These are phyloP conservation scores for Protobothrops mucrosquamatus DNA, from an alignment of 2,113 vertebrate genomes.

Conservation along the genomic window DNA sequence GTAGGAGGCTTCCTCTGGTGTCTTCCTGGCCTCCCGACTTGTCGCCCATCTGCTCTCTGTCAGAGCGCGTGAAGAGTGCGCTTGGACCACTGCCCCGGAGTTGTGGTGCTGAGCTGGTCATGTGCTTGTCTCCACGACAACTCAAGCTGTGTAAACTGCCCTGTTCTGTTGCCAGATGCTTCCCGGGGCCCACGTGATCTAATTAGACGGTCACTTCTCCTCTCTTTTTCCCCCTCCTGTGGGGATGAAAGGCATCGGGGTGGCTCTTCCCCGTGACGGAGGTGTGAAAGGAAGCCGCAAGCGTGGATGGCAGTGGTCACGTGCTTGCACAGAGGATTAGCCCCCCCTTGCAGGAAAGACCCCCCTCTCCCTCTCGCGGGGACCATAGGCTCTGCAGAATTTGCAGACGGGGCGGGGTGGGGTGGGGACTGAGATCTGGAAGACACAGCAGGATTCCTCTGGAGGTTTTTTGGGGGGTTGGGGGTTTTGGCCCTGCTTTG, in stretches of 20 bases:
- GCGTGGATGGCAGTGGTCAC: neutral
- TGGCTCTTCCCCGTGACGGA: constrained; percentile 24
- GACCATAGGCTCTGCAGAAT: too few species aligned
- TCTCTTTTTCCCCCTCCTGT: constrained; percentile 21
- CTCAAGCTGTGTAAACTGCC: constrained; percentile 63
- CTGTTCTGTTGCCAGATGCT: constrained; percentile 73
- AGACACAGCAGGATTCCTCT: too few species aligned
- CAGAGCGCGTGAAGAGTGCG: constrained; percentile 68
- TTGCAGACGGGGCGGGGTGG: too few species aligned
- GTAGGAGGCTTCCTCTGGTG: constrained; percentile 56
- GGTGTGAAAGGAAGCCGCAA: neutral
- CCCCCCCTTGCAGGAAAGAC: too few species aligned
- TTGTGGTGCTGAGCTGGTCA: constrained; percentile 62
- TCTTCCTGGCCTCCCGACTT: constrained; percentile 64
- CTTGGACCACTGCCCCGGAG: constrained; percentile 72
- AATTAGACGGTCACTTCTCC: constrained; percentile 65
- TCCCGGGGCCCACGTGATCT: constrained; percentile 71
- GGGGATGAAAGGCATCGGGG: constrained; percentile 18
- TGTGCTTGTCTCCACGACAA: constrained; percentile 74
- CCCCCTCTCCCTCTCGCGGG: too few species aligned
- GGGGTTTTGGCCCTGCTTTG: too few species aligned
- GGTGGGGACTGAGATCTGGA: too few species aligned
- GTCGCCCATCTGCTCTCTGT: constrained; percentile 79
- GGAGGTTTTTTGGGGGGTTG: too few species aligned
- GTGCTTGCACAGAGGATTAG: neutral